Percentiles rank a stretch among this genome's conserved stretches.
These are phyloP conservation scores for Paragorgia papillata DNA, from an alignment of 92 coral and sea anemone genomes.

Conservation along the genomic window DNA sequence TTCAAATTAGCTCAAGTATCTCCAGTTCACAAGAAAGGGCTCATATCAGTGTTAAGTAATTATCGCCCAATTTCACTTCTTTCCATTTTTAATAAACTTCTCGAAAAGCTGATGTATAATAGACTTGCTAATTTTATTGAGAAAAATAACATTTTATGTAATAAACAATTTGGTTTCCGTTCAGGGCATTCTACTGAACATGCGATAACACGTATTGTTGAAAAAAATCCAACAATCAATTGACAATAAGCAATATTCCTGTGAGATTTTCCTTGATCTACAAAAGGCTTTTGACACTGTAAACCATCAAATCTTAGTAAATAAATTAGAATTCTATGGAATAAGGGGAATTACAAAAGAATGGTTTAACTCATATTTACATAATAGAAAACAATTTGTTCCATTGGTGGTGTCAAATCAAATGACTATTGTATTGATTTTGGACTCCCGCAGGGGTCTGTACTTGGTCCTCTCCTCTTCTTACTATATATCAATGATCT, in stretches of 20 bases:
- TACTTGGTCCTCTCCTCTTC: conserved; percentile 56
- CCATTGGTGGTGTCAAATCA: conserved; percentile 51
- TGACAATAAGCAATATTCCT: conserved; percentile 46
- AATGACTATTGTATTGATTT: conserved; percentile 29
- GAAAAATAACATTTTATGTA: conserved; percentile 30
- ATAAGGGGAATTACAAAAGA: conserved; percentile 49
- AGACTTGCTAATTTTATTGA: conserved; percentile 24
- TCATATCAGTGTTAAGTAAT: conserved; percentile 21
- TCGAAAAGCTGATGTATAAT: conserved; percentile 37
- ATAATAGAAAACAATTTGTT: conserved; percentile 64
- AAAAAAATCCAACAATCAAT: conserved; percentile 46
- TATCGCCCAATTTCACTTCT: conserved; percentile 34
- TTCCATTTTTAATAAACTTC: conserved; percentile 31
- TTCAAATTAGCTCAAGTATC: conserved; percentile 32
- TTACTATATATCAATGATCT: conserved; percentile 53
- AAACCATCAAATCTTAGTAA: conserved; percentile 49
- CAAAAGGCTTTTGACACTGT: conserved; percentile 60
- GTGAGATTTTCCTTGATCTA: conserved; percentile 55
- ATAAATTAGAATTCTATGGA: conserved; percentile 58
- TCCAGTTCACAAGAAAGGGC: conserved; percentile 52
- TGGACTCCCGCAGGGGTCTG: conserved; percentile 68
- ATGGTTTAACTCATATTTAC: conserved; percentile 61
- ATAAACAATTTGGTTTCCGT: conserved; percentile 38
- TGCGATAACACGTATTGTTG: conserved; percentile 39
- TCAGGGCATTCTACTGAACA: conserved; percentile 42